Evolutionary conservation across 2,888 invertebrate genomes (phyloP), one percentile per base, ranked within the genome.

Genomic region (Nymphalis polychloros): DNA sequence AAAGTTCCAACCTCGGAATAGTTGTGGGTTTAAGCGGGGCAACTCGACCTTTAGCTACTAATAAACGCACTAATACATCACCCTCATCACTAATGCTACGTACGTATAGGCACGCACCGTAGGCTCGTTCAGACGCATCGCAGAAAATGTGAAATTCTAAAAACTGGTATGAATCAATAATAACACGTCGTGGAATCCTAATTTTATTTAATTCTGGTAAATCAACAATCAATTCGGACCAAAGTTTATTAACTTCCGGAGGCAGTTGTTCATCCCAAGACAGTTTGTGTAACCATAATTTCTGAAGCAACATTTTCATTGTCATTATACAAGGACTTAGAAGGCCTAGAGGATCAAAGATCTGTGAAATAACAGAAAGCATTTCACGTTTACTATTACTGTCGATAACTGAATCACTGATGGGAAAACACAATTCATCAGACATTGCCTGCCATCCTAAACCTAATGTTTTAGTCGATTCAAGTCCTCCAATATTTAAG

Each of bases 81-180:
- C 47, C 63, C 10, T n/a, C 17, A 1, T 46, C n/a, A 55, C 13
- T n/a, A 23, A 63, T 47, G n/a, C n/a, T 47, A 13, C 63, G 63
- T 8, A 63, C n/a, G 23, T 63, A 53, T 20, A 63, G 7, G 10
- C 63, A 63, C 5, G 53, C 46, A 7, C 46, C 53, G 16, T 63
- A 63, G 2, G 53, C 53, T 19, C 27, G 20, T 10, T 53, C 53
- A 6, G 63, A 63, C 4, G 63, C 63, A 63, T 53, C 52, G 10
- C 23, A 52, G 16, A 52, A 52, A 13, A 23, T 23, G 23, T 52
- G 52, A 23, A 52, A 23, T 52, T 52, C 52, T 7, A 23, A 10
- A 23, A 10, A 13, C 3, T 23, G 8, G 6, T 20, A 52, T 23
- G 20, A 23, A 52, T 52, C 23, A 52, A 10, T 13, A 20, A 52